These are phyloP conservation scores for Slavum lentiscoides DNA, from an alignment of 2,888 invertebrate genomes.

Conservation along the genomic window DNA sequence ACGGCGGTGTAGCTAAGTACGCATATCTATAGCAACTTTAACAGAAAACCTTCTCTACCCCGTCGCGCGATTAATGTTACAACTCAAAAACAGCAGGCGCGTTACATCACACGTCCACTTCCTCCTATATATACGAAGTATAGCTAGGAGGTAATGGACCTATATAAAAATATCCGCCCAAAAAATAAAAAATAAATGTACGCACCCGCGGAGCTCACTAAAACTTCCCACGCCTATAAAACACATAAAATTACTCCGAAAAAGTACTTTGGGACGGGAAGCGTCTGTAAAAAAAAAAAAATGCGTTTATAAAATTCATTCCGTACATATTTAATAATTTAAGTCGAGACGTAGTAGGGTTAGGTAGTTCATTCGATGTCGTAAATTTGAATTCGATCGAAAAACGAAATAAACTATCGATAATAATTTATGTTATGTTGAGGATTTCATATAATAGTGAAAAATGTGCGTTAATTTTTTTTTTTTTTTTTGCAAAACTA, in stretches of 20 bases:
- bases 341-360: conserved; percentile 3
- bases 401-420: neutral
- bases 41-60: conserved; percentile 24
- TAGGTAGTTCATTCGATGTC: neutral
- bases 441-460: no score
- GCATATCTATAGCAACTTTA: neutral
- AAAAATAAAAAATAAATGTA: neutral
- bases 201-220: conserved; percentile 1
- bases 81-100: conserved; percentile 52
- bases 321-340: conserved; percentile 17
- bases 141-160: neutral
- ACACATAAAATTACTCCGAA: conserved; percentile 42
- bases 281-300: conserved; percentile 13
- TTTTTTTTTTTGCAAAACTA: no score
- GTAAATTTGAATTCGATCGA: conserved; percentile 10
- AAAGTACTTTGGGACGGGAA: conserved; percentile 22
- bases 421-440: no score
- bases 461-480: no score
- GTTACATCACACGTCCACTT: conserved; percentile 22
- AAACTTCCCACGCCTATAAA: conserved; percentile 33
- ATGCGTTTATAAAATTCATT: conserved; percentile 21
- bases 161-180: neutral
- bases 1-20: conserved; percentile 2
- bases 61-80: conserved; percentile 40
- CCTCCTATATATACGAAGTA: neutral